Conservation (phyloP, 2,113 vertebrate species). For the Microcebus ravelobensis region DNA sequence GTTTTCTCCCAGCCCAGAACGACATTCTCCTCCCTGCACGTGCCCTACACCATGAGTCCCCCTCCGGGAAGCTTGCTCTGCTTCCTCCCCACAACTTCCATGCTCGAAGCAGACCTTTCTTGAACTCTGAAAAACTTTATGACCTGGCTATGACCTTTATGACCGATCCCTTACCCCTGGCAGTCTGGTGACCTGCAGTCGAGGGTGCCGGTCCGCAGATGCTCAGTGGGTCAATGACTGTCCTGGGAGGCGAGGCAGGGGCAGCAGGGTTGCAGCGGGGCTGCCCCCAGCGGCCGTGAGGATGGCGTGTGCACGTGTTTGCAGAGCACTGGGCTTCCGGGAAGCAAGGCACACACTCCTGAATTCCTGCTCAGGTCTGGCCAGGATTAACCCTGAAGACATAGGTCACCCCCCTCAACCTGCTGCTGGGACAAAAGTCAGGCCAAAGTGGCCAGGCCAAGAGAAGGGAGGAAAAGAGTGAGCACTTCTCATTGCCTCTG, state of each 20-base stretch:
- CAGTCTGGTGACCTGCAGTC: background rate
- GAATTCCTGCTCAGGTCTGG: background rate
- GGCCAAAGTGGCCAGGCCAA: background rate
- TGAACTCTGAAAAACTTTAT: background rate
- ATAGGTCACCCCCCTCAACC: background rate
- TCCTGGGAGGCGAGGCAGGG: background rate
- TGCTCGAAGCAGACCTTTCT: background rate
- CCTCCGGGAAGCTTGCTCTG: background rate
- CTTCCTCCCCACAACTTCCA: background rate
- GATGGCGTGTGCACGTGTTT: fast-evolving
- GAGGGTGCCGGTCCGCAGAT: background rate
- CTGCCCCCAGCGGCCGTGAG: background rate
- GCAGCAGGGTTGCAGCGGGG: background rate
- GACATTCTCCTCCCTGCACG: background rate
- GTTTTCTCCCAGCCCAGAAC: background rate
- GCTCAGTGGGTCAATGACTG: background rate
- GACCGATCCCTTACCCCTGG: background rate
- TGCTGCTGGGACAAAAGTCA: background rate
- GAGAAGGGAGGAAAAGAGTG: too few species aligned
- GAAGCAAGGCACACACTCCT: background rate
- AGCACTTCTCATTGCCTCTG: fast-evolving
- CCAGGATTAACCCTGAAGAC: background rate
- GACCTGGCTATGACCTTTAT: background rate
- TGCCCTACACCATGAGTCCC: background rate
- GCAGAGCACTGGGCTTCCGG: background rate